Conservation (phyloP, 2,888 invertebrate genomes). For the Eupithecia insigniata region DNA sequence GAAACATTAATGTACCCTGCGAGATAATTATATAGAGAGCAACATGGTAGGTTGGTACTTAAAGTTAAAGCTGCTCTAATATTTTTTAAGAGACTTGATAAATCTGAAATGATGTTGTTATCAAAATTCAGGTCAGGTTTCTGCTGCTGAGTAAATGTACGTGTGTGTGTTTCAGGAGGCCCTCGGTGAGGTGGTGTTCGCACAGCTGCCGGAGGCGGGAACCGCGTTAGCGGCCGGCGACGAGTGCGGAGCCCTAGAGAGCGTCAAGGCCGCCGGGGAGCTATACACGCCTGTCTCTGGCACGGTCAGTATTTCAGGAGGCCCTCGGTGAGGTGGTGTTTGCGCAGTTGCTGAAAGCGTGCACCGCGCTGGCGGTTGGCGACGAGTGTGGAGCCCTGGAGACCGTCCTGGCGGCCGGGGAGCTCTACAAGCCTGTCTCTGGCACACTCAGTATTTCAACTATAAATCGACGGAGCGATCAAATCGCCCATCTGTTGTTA, state of each 20-base stretch:
- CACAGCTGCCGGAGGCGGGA: constrained; percentile 92
- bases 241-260: constrained; percentile 94
- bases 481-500: neutral
- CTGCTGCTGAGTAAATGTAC: neutral
- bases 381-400: constrained; percentile 95
- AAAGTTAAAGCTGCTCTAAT: too few relatives aligned
- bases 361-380: constrained; percentile 85
- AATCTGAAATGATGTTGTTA: neutral
- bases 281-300: constrained; percentile 93
- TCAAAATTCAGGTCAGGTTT: neutral
- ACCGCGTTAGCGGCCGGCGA: constrained; percentile 86
- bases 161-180: constrained; percentile 85
- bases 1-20: too few relatives aligned
- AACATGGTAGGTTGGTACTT: too few relatives aligned
- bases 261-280: constrained; percentile 96
- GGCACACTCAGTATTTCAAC: constrained; percentile 80
- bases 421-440: constrained; percentile 92
- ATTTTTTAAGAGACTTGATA: neutral
- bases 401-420: constrained; percentile 96
- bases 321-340: constrained; percentile 96
- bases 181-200: constrained; percentile 95
- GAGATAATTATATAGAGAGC: too few relatives aligned
- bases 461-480: neutral
- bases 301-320: constrained; percentile 86
- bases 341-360: constrained; percentile 93